Evolutionary conservation across 2,113 vertebrate species (phyloP).

Genomic region (Engraulis encrasicolus): DNA sequence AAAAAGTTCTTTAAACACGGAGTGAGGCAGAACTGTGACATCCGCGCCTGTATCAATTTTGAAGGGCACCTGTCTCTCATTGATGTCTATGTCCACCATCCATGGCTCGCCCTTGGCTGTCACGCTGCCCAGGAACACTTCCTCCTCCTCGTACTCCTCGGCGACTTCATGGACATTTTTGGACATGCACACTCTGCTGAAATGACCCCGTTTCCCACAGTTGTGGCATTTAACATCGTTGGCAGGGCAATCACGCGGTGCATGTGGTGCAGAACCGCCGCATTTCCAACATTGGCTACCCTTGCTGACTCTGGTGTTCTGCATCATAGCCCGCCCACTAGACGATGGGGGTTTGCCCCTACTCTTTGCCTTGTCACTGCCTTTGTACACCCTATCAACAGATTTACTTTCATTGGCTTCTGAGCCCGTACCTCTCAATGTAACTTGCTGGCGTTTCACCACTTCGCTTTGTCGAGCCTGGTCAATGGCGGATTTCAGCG

Average conservation of each 20-base stretch:
- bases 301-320: no score
- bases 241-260: slow-evolving; percentile 4
- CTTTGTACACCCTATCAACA: neutral
- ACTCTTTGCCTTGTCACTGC: neutral
- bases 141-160: neutral
- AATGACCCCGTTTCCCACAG: slow-evolving; percentile 25
- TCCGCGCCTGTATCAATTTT: slow-evolving; percentile 34
- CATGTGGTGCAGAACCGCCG: slow-evolving; percentile 7
- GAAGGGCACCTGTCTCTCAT: neutral
- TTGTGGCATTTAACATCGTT: neutral
- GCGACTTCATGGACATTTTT: slow-evolving; percentile 9
- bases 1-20: neutral
- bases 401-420: neutral
- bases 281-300: neutral
- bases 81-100: no score
- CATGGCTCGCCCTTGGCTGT: no score
- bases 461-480: slow-evolving; percentile 21
- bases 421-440: neutral
- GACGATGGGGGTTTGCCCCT: no score
- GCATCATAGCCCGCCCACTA: no score
- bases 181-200: neutral
- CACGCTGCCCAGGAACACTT: neutral
- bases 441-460: slow-evolving; percentile 27
- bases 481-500: neutral
- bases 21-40: slow-evolving; percentile 5